Percentiles rank a stretch among this genome's conserved stretches.
Evolutionary conservation across 1,140 invertebrate genomes (phyloP).

Genomic region (Diplogasteroides magnus): DNA sequence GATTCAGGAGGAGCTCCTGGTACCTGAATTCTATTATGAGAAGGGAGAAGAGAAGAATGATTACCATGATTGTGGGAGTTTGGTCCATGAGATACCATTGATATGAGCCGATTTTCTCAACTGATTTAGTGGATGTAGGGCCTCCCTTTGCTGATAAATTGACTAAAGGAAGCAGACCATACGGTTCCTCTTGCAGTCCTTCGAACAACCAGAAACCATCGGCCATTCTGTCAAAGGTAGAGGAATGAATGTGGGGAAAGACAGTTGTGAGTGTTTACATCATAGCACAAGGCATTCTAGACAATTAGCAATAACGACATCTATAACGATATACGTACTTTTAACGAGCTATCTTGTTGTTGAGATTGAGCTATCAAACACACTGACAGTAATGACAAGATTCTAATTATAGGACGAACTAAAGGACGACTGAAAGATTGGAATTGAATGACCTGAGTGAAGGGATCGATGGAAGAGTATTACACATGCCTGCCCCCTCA

Average conservation of each 20-base stretch:
- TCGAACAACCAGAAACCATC: conserved; percentile 55
- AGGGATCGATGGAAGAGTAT: too few species aligned
- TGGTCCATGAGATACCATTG: conserved; percentile 53
- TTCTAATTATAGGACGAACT: too few species aligned
- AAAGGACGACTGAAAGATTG: too few species aligned
- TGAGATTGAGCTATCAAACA: too few species aligned
- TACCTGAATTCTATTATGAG: conserved; percentile 30
- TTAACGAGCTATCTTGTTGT: not conserved
- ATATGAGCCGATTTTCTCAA: conserved; percentile 51
- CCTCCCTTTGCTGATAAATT: conserved; percentile 44
- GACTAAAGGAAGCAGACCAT: conserved; percentile 48
- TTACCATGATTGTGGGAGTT: conserved; percentile 52
- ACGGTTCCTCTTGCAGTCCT: conserved; percentile 50
- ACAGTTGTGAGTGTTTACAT: too few species aligned
- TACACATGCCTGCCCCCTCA: too few species aligned
- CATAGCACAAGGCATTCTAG: too few species aligned
- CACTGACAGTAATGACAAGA: too few species aligned
- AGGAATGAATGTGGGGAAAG: too few species aligned
- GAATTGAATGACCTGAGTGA: too few species aligned
- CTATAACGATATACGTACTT: not conserved
- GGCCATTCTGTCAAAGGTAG: too few species aligned
- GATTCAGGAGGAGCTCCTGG: conserved; percentile 49
- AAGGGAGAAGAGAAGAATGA: conserved; percentile 7
- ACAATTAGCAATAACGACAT: not conserved
- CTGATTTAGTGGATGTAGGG: conserved; percentile 52